Evolutionary conservation across 2,888 invertebrate genomes (phyloP).

Genomic region (Matsumyia berberina): DNA sequence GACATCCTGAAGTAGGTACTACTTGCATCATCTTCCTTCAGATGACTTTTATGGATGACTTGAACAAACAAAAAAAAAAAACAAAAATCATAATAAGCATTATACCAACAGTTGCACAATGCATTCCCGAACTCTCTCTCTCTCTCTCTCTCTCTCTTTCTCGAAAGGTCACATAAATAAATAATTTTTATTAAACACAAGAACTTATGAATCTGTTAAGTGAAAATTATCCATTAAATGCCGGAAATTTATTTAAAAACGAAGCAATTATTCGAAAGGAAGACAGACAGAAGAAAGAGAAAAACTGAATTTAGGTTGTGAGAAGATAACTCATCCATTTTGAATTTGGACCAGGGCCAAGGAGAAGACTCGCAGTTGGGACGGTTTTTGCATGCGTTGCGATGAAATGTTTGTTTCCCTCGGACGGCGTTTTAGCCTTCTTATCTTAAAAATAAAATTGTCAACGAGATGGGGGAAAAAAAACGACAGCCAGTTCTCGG

Average conservation of each 20-base stretch:
- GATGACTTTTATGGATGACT: background rate
- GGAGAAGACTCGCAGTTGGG: constrained; percentile 44
- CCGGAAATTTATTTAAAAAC: constrained; percentile 55
- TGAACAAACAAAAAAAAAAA: too few species aligned
- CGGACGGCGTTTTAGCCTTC: constrained; percentile 1
- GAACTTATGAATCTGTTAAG: constrained; percentile 1
- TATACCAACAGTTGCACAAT: background rate
- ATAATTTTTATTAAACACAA: constrained; percentile 11
- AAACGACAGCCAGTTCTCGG: too few species aligned
- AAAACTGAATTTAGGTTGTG: constrained; percentile 28
- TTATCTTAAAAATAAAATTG: constrained; percentile 32
- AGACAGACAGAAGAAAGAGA: too few species aligned
- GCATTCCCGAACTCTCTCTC: too few species aligned
- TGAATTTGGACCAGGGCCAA: constrained; percentile 58
- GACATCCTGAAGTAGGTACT: background rate
- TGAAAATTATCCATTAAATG: constrained; percentile 42
- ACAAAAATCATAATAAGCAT: too few species aligned
- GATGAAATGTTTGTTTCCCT: background rate
- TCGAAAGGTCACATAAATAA: constrained; percentile 2
- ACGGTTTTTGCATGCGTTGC: constrained; percentile 33
- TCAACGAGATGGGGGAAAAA: background rate
- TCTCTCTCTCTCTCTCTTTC: too few species aligned
- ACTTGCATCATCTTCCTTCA: background rate
- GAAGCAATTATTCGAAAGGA: constrained; percentile 28
- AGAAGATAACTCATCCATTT: constrained; percentile 54